phyloP scores from a whole-genome alignment of 2,888 invertebrate genomes.

The Allygus modestus region DNA sequence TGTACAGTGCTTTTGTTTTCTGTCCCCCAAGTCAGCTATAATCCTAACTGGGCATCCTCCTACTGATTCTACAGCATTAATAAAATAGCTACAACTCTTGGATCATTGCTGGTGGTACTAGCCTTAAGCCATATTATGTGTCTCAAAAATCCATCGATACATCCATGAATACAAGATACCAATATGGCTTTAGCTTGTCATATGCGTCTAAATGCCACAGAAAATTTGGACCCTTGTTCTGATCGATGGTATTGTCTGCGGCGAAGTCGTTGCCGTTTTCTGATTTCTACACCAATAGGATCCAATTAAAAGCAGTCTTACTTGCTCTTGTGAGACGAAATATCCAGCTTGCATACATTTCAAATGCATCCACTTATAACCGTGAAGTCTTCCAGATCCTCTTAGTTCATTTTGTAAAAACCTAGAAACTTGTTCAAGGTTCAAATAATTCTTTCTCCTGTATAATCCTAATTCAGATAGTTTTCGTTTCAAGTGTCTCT shows the following conservation, averaged over 20 bases:
- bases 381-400: background rate
- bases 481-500: conserved; percentile 1
- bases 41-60: no score
- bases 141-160: background rate
- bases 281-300: background rate
- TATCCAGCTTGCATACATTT: background rate
- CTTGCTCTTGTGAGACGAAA: background rate
- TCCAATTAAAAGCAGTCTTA: background rate
- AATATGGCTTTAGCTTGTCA: background rate
- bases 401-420: background rate
- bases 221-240: background rate
- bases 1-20: no score
- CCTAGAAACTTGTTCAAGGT: background rate
- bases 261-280: background rate
- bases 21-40: no score
- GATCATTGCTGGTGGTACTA: no score
- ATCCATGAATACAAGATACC: background rate
- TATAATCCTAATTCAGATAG: background rate
- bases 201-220: conserved; percentile 8
- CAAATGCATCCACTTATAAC: conserved; percentile 10
- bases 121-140: no score
- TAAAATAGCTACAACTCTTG: background rate
- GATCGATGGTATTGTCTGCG: background rate
- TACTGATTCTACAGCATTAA: background rate
- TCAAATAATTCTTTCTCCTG: background rate